Evolutionary conservation across 1,140 invertebrate genomes (phyloP).

Genomic region (Lanistes nyassanus): DNA sequence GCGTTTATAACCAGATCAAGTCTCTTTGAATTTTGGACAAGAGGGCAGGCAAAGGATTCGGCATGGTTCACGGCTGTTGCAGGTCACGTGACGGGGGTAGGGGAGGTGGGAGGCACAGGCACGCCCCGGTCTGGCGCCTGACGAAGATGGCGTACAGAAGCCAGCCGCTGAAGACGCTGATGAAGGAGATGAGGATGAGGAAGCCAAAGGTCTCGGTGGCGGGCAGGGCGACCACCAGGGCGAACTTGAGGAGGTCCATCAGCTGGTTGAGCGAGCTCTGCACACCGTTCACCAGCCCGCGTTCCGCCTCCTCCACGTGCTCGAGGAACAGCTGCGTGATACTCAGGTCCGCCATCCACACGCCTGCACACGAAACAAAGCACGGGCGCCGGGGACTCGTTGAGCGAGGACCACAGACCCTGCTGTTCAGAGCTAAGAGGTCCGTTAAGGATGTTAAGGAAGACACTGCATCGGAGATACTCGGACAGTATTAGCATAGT

Average conservation of each 20-base stretch:
- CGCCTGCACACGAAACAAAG: slow-evolving; percentile 46
- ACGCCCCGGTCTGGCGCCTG: slow-evolving; percentile 19
- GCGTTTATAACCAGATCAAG: too few species aligned
- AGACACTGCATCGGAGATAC: background rate
- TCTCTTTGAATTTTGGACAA: too few species aligned
- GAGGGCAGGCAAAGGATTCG: too few species aligned
- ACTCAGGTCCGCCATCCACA: slow-evolving; percentile 73
- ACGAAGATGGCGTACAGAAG: slow-evolving; percentile 35
- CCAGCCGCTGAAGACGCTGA: slow-evolving; percentile 36
- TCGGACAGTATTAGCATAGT: background rate
- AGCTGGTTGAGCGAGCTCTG: slow-evolving; percentile 71
- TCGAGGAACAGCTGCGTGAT: slow-evolving; percentile 74
- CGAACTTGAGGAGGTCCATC: slow-evolving; percentile 69
- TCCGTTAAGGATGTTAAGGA: background rate
- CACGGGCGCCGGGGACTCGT: too few species aligned
- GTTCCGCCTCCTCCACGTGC: slow-evolving; percentile 67
- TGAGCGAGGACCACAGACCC: too few species aligned
- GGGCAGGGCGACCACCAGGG: slow-evolving; percentile 65
- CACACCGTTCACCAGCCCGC: slow-evolving; percentile 72
- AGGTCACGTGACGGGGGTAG: too few species aligned
- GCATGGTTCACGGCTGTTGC: too few species aligned
- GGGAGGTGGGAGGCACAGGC: slow-evolving; percentile 6
- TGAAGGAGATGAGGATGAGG: slow-evolving; percentile 44
- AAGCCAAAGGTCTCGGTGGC: slow-evolving; percentile 40
- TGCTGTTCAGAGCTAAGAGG: background rate